phyloP scores from a whole-genome alignment of 2,113 vertebrate species.

The Perccottus glenii region DNA sequence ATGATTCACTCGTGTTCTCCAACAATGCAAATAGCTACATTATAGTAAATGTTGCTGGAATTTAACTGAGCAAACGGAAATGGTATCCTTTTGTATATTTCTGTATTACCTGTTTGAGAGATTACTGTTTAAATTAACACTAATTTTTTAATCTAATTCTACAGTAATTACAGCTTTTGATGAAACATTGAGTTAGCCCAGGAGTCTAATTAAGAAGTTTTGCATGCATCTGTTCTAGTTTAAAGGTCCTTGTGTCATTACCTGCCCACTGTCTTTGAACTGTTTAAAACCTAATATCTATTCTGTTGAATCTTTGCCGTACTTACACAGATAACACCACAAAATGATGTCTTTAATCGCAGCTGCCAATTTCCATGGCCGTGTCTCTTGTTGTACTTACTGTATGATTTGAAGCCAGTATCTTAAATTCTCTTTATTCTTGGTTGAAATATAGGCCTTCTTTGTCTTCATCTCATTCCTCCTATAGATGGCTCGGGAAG shows the following conservation, averaged over 20 bases:
- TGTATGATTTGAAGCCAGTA: constrained; percentile 52
- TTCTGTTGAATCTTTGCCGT: constrained; percentile 36
- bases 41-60: too few relatives aligned
- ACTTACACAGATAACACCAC: constrained; percentile 29
- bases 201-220: constrained; percentile 20
- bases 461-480: constrained; percentile 28
- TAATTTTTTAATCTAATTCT: constrained; percentile 38
- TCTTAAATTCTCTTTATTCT: constrained; percentile 51
- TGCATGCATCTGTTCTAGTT: constrained; percentile 34
- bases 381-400: constrained; percentile 4
- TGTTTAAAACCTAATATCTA: constrained; percentile 36
- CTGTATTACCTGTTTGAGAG: background rate
- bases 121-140: constrained; percentile 6
- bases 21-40: too few relatives aligned
- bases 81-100: constrained; percentile 6
- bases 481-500: constrained; percentile 11
- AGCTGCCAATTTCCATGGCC: constrained; percentile 14
- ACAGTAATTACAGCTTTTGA: constrained; percentile 24
- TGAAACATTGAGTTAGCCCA: constrained; percentile 13
- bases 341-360: constrained; percentile 32
- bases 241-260: constrained; percentile 40
- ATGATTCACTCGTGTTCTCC: too few relatives aligned
- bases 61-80: background rate
- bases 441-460: constrained; percentile 28
- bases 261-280: constrained; percentile 21